A percentile compares a stretch with the other conserved stretches of the same genome.
phyloP scores from a whole-genome alignment of 2,888 invertebrate species.

The Anoncus sp. region DNA sequence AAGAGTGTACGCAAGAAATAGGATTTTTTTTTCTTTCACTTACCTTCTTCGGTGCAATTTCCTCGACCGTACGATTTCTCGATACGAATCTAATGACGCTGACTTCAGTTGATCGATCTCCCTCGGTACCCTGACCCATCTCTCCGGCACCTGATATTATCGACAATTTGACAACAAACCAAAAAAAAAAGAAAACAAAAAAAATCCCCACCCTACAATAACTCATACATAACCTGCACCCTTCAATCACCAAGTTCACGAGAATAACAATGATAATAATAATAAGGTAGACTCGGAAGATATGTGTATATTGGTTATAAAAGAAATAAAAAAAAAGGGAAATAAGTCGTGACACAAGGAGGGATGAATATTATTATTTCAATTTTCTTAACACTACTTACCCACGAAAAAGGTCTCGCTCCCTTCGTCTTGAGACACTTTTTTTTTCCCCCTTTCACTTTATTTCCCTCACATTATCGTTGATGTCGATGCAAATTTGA shows the following conservation, averaged over 20 bases:
- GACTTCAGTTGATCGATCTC: conserved; percentile 81
- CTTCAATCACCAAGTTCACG: conserved; percentile 36
- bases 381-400: conserved; percentile 60
- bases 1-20: background rate
- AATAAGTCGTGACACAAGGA: background rate
- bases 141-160: conserved; percentile 32
- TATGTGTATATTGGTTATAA: too few relatives aligned
- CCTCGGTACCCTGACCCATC: conserved; percentile 82
- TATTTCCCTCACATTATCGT: conserved; percentile 73
- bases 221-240: conserved; percentile 75
- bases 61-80: conserved; percentile 81
- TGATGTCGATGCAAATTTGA: conserved; percentile 75
- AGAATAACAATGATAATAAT: background rate
- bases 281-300: too few relatives aligned
- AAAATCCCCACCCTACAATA: conserved; percentile 16
- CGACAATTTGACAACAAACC: conserved; percentile 35
- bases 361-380: conserved; percentile 7
- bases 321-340: conserved; percentile 20
- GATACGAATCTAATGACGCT: conserved; percentile 82
- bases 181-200: conserved; percentile 39
- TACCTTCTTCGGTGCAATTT: conserved; percentile 82
- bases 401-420: conserved; percentile 62
- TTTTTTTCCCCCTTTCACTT: conserved; percentile 46
- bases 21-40: conserved; percentile 30
- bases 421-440: conserved; percentile 66